Evolutionary conservation across 2,113 vertebrate genomes (phyloP).

Genomic region (Gavia stellata): DNA sequence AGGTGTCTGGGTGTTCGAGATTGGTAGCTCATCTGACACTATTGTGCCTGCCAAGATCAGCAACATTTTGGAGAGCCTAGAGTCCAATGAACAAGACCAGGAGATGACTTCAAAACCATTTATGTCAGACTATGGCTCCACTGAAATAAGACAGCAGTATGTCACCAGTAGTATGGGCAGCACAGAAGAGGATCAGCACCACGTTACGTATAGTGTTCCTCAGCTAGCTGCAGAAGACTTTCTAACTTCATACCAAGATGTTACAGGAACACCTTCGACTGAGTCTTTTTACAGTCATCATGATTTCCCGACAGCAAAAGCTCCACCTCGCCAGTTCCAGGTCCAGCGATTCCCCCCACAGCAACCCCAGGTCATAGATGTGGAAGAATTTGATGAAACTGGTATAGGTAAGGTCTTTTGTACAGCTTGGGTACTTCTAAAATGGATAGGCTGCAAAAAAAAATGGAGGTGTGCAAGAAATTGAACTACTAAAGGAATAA

Average conservation of each 20-base stretch:
- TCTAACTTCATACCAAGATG: background rate
- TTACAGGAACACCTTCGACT: constrained; percentile 19
- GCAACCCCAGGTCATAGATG: constrained; percentile 80
- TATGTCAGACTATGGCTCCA: constrained; percentile 33
- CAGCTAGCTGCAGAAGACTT: background rate
- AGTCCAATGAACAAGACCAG: constrained; percentile 27
- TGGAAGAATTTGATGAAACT: constrained; percentile 81
- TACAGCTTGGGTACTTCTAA: background rate
- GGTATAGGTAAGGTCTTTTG: constrained; percentile 63
- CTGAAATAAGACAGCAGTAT: constrained; percentile 45
- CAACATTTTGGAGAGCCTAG: background rate
- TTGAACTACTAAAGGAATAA: background rate
- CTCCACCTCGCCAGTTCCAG: constrained; percentile 69
- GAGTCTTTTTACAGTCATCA: constrained; percentile 20
- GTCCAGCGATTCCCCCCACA: constrained; percentile 66
- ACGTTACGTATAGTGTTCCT: background rate
- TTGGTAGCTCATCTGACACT: constrained; percentile 78
- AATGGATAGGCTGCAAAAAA: background rate
- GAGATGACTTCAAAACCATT: constrained; percentile 45
- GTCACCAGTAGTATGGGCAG: background rate
- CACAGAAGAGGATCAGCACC: constrained; percentile 39
- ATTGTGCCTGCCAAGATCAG: constrained; percentile 77
- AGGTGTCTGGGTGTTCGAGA: constrained; percentile 90
- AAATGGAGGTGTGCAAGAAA: background rate
- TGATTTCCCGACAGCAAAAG: constrained; percentile 35